phyloP scores from a whole-genome alignment of 2,797 vertebrate genomes.

The Lutjanus argentimaculatus region DNA sequence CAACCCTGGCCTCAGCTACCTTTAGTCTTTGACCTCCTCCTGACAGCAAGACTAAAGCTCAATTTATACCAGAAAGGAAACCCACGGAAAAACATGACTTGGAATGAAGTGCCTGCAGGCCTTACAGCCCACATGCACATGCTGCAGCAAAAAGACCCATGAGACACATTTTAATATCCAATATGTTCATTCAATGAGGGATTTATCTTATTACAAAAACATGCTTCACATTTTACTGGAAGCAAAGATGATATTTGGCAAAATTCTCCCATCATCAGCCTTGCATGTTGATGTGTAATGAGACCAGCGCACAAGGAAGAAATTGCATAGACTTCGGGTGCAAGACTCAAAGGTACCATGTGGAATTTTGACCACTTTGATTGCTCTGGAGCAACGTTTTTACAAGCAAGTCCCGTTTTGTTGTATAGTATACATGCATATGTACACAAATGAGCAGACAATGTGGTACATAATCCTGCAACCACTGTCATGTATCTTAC shows the following conservation, averaged over 20 bases:
- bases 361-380: background rate
- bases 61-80: slow-evolving; percentile 42
- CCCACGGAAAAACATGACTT: slow-evolving; percentile 11
- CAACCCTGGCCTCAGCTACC: slow-evolving; percentile 19
- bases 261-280: background rate
- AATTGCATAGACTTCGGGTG: background rate
- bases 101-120: slow-evolving; percentile 6
- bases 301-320: background rate
- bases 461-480: background rate
- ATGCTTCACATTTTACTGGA: background rate
- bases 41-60: slow-evolving; percentile 53
- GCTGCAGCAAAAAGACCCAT: background rate
- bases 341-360: background rate
- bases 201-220: background rate
- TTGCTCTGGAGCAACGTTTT: background rate
- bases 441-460: background rate
- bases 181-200: background rate
- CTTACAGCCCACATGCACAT: background rate
- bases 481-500: background rate
- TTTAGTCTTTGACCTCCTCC: slow-evolving; percentile 47
- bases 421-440: background rate
- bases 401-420: background rate
- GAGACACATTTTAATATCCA: slow-evolving; percentile 10
- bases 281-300: background rate
- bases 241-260: background rate